These are phyloP conservation scores for Atlantisia rogersi DNA, from an alignment of 2,113 vertebrate genomes.

Conservation along the genomic window DNA sequence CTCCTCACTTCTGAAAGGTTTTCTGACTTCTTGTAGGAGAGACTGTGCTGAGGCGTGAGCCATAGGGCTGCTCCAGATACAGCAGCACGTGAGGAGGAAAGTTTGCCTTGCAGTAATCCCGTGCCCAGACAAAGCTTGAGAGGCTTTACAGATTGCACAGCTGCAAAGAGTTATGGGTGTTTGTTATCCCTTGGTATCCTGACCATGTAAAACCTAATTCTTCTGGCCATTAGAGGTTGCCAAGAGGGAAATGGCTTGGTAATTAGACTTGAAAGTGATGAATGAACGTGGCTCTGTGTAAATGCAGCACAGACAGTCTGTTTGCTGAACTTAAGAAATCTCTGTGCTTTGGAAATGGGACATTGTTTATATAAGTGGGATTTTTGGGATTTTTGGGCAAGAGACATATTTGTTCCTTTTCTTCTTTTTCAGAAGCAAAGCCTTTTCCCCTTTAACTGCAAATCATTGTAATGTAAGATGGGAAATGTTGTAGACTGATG, in stretches of 20 bases:
- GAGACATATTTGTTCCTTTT: conserved; percentile 47
- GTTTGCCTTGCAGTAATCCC: conserved; percentile 11
- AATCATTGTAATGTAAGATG: background rate
- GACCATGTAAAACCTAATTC: conserved; percentile 57
- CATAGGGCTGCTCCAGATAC: background rate
- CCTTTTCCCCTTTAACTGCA: background rate
- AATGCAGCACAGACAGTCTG: conserved; percentile 47
- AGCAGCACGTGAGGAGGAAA: background rate
- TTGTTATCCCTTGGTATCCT: conserved; percentile 49
- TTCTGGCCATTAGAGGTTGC: conserved; percentile 56
- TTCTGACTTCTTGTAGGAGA: background rate
- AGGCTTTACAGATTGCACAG: conserved; percentile 55
- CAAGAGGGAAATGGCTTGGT: conserved; percentile 63
- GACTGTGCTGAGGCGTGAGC: background rate
- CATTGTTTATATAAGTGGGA: conserved; percentile 62
- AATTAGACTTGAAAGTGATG: conserved; percentile 69
- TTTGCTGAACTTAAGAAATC: conserved; percentile 64
- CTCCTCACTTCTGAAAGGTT: background rate
- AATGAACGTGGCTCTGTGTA: conserved; percentile 49
- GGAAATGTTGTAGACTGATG: conserved; percentile 5
- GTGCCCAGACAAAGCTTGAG: background rate
- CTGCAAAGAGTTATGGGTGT: conserved; percentile 57
- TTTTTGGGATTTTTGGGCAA: conserved; percentile 61
- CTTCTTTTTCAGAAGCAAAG: conserved; percentile 56
- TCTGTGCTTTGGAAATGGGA: conserved; percentile 54